Conservation (phyloP, 2,888 invertebrate species). For the Nomada fabriciana region DNA sequence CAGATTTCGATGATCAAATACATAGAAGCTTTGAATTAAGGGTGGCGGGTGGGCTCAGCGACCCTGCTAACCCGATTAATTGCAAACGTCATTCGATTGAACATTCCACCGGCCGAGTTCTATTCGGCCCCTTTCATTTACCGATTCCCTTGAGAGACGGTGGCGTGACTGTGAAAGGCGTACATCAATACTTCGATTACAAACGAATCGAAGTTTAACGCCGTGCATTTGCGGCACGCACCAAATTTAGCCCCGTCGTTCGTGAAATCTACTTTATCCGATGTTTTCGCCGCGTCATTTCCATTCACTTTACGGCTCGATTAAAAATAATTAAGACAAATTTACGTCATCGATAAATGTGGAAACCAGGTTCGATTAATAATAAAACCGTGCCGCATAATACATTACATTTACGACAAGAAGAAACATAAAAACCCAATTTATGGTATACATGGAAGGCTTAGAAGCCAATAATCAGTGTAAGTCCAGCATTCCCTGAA, state of each 20-base stretch:
- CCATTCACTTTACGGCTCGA: neutral
- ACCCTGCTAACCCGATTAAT: slow-evolving; percentile 77
- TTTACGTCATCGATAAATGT: too few species aligned
- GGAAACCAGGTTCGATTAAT: too few species aligned
- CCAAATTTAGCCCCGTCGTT: slow-evolving; percentile 6
- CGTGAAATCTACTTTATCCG: neutral
- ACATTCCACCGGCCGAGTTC: slow-evolving; percentile 51
- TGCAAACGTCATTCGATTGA: slow-evolving; percentile 69
- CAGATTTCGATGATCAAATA: slow-evolving; percentile 49
- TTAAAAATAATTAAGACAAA: too few species aligned
- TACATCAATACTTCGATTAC: slow-evolving; percentile 32
- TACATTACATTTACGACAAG: too few species aligned
- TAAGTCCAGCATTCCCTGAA: too few species aligned
- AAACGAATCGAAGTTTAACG: slow-evolving; percentile 5
- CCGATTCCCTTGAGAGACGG: slow-evolving; percentile 59
- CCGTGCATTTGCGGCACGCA: slow-evolving; percentile 11
- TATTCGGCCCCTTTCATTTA: slow-evolving; percentile 59
- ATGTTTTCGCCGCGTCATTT: neutral
- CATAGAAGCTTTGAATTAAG: slow-evolving; percentile 49
- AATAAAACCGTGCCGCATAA: too few species aligned
- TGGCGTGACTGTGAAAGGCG: slow-evolving; percentile 28
- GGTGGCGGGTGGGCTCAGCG: slow-evolving; percentile 43
- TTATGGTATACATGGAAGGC: too few species aligned
- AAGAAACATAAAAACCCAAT: too few species aligned
- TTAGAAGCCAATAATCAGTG: too few species aligned